Conservation (phyloP, 2,888 invertebrate species). For the Scrobipalpa costella region DNA sequence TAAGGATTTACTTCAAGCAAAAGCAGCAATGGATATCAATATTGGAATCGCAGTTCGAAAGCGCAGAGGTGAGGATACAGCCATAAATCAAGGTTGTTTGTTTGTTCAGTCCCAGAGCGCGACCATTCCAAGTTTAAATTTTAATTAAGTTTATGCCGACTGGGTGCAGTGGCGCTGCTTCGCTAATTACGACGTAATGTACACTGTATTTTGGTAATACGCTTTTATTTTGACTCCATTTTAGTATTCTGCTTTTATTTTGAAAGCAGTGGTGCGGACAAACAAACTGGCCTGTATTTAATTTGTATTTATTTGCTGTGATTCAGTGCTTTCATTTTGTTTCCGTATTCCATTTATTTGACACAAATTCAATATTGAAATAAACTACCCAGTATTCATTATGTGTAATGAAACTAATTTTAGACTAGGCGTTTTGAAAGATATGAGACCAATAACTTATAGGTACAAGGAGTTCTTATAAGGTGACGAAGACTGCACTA, state of each 20-base stretch:
- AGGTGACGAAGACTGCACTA: too few relatives aligned
- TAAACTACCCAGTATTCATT: too few relatives aligned
- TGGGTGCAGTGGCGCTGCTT: neutral
- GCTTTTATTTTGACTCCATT: slow-evolving; percentile 2
- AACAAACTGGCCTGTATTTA: neutral
- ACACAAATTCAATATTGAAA: neutral
- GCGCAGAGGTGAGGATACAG: slow-evolving; percentile 22
- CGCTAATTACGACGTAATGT: slow-evolving; percentile 18
- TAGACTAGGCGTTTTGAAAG: too few relatives aligned
- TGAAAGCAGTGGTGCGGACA: neutral
- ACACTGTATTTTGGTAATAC: neutral
- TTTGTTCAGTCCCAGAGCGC: slow-evolving; percentile 39
- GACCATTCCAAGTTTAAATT: slow-evolving; percentile 39
- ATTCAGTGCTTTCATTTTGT: neutral
- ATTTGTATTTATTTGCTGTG: slow-evolving; percentile 5
- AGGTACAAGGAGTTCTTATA: too few relatives aligned
- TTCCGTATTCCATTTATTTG: neutral
- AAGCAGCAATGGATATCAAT: neutral
- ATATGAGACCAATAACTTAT: too few relatives aligned
- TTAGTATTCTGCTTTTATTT: neutral
- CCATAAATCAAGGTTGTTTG: slow-evolving; percentile 42
- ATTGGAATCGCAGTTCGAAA: neutral
- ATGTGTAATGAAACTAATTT: too few relatives aligned
- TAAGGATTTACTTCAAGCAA: neutral
- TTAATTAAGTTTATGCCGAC: slow-evolving; percentile 39